Evolutionary conservation across 1,140 invertebrate species (phyloP).

Genomic region (Asbolus verrucosus): DNA sequence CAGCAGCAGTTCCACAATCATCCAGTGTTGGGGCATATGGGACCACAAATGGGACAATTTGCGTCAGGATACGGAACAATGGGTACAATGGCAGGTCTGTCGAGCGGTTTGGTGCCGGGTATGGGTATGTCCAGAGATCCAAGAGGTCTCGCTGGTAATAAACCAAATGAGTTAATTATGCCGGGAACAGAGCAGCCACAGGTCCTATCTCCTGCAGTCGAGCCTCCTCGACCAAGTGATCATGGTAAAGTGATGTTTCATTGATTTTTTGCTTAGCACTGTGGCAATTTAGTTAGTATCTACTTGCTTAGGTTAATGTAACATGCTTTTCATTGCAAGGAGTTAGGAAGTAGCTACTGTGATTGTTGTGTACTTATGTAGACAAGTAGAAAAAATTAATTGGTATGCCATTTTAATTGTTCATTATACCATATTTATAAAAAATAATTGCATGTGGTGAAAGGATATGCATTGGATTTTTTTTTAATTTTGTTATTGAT

Average conservation of each 20-base stretch:
- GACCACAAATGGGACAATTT: conserved; percentile 67
- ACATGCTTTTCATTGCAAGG: conserved; percentile 21
- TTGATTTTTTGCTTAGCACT: conserved; percentile 41
- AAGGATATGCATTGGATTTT: no score
- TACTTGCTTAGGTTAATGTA: background rate
- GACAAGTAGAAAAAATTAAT: no score
- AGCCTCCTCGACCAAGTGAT: conserved; percentile 57
- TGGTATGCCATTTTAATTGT: no score
- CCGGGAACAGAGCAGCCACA: conserved; percentile 64
- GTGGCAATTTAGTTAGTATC: no score
- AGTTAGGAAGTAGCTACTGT: conserved; percentile 34
- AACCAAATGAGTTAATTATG: conserved; percentile 83
- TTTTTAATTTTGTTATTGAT: no score
- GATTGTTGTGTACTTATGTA: conserved; percentile 1
- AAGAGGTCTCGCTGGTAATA: conserved; percentile 68
- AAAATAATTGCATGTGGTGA: no score
- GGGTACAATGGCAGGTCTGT: conserved; percentile 58
- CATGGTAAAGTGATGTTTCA: conserved; percentile 66
- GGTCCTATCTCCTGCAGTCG: conserved; percentile 58
- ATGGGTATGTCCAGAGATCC: conserved; percentile 68
- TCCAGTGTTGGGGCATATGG: conserved; percentile 70
- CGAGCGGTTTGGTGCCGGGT: conserved; percentile 71
- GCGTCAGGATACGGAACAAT: conserved; percentile 65
- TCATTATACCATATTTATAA: no score
- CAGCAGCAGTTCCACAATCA: conserved; percentile 69